Percentiles rank a stretch among this genome's conserved stretches.
Conservation (phyloP, 2,113 vertebrate species). For the Phrynosoma blainvillii region DNA sequence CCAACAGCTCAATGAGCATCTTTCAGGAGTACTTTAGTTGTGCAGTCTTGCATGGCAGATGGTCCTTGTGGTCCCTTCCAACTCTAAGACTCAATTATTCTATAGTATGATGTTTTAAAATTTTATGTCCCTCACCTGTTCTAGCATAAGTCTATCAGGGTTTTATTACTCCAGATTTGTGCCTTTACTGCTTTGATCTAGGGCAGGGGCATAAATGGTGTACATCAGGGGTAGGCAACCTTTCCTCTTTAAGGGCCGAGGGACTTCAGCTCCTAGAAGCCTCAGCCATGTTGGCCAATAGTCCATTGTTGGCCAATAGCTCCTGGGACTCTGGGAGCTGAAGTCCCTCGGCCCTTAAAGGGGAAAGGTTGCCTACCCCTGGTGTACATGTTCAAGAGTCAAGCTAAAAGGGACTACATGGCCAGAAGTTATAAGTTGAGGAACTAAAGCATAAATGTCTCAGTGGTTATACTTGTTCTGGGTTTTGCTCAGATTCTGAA, state of each 20-base stretch:
- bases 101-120: background rate
- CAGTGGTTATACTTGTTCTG: background rate
- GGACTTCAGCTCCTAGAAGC: too few relatives aligned
- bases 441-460: background rate
- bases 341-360: too few relatives aligned
- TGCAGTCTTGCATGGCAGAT: too few relatives aligned
- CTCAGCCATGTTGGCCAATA: too few relatives aligned
- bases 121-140: background rate
- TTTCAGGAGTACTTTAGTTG: too few relatives aligned
- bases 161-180: background rate
- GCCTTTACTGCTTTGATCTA: background rate
- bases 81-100: background rate
- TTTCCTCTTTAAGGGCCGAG: too few relatives aligned
- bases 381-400: background rate
- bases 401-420: background rate
- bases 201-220: background rate
- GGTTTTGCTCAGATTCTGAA: background rate
- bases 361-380: too few relatives aligned
- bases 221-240: too few relatives aligned
- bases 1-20: too few relatives aligned
- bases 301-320: too few relatives aligned
- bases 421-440: background rate
- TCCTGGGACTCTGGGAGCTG: too few relatives aligned
- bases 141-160: background rate
- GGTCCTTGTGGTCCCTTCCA: background rate